phyloP scores from a whole-genome alignment of 2,113 vertebrate genomes.

The Sceloporus tristichus region DNA sequence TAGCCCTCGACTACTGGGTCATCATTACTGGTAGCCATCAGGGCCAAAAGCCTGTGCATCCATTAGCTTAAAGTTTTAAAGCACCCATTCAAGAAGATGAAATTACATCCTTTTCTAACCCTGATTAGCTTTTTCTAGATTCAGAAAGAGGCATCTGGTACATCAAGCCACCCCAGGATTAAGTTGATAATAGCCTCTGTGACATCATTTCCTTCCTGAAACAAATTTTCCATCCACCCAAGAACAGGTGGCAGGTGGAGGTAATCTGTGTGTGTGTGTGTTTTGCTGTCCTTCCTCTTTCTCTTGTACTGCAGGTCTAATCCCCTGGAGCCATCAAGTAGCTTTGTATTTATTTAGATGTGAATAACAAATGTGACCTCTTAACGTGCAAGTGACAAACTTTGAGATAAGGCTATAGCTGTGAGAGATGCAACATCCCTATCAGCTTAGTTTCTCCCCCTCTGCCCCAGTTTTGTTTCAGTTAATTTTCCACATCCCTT shows the following conservation, averaged over 20 bases:
- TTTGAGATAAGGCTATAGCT: neutral
- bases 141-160: neutral
- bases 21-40: too few relatives aligned
- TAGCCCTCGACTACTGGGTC: too few relatives aligned
- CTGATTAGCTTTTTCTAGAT: neutral
- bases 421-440: neutral
- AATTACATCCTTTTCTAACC: neutral
- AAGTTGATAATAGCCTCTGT: neutral
- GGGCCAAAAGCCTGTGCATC: too few relatives aligned
- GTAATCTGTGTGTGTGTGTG: neutral
- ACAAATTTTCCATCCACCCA: constrained; percentile 11
- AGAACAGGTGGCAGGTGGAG: constrained; percentile 29
- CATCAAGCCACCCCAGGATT: neutral
- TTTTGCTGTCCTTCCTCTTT: neutral
- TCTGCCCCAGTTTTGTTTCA: too few relatives aligned
- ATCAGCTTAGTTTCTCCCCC: too few relatives aligned
- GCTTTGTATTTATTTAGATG: neutral
- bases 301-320: neutral
- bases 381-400: neutral
- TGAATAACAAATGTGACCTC: too few relatives aligned
- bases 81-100: neutral
- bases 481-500: too few relatives aligned
- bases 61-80: too few relatives aligned
- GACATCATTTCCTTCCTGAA: constrained; percentile 18
- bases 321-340: neutral